phyloP scores from a whole-genome alignment of 2,888 invertebrate species.

The Polyommatus icarus region DNA sequence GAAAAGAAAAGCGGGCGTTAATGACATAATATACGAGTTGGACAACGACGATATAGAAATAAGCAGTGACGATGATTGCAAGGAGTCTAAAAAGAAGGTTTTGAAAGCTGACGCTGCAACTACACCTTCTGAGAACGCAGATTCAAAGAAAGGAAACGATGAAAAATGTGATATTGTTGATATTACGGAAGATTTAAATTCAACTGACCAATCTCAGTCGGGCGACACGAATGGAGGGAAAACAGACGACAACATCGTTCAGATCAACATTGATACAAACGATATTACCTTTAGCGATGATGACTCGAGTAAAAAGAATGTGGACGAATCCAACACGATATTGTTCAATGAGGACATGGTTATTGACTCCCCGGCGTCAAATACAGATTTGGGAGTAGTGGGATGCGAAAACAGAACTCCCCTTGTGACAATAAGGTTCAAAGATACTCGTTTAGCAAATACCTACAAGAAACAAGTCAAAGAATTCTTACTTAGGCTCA shows the following conservation, averaged over 20 bases:
- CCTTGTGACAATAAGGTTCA: constrained; percentile 69
- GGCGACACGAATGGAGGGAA: constrained; percentile 68
- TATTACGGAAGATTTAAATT: constrained; percentile 47
- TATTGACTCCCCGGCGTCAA: constrained; percentile 62
- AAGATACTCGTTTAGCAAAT: constrained; percentile 64
- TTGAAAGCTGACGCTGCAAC: constrained; percentile 45
- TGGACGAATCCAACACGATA: constrained; percentile 46
- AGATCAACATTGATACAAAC: constrained; percentile 43
- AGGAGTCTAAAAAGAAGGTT: constrained; percentile 61
- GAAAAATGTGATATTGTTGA: constrained; percentile 50
- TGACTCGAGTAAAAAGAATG: constrained; percentile 46
- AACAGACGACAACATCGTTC: constrained; percentile 41
- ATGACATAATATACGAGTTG: constrained; percentile 76
- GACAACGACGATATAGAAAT: constrained; percentile 72
- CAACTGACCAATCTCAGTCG: constrained; percentile 42
- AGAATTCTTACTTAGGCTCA: constrained; percentile 66
- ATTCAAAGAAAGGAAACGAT: constrained; percentile 44
- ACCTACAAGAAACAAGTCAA: constrained; percentile 71
- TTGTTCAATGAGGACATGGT: constrained; percentile 63
- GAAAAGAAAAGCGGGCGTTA: constrained; percentile 68
- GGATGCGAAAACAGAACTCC: constrained; percentile 69
- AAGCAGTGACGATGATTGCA: constrained; percentile 71
- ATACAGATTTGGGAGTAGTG: constrained; percentile 59
- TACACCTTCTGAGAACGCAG: constrained; percentile 42
- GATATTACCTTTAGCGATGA: constrained; percentile 45